Percentiles rank a stretch among this genome's conserved stretches.
These are phyloP conservation scores for Poeciliopsis gracilis DNA, from an alignment of 2,797 vertebrate genomes.

Conservation along the genomic window DNA sequence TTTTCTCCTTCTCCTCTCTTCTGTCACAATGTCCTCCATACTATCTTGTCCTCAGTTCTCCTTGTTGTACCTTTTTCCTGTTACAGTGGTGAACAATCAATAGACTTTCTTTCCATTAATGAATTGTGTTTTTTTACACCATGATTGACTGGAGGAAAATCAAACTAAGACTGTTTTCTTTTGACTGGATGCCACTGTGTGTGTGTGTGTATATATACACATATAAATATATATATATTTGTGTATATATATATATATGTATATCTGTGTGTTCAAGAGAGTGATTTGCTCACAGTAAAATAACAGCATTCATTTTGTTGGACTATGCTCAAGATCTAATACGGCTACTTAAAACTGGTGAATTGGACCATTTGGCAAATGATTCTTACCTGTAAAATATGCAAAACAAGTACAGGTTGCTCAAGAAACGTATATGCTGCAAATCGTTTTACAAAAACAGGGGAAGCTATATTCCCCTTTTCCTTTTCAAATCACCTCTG, in stretches of 20 bases:
- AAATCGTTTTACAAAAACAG: slow-evolving; percentile 22
- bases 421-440: slow-evolving; percentile 28
- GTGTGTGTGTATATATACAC: background rate
- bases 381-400: background rate
- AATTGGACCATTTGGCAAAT: slow-evolving; percentile 1
- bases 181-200: slow-evolving; percentile 71
- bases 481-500: slow-evolving; percentile 64
- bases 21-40: slow-evolving; percentile 60
- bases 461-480: slow-evolving; percentile 20
- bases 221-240: no score
- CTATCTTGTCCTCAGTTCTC: slow-evolving; percentile 75
- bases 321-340: slow-evolving; percentile 14
- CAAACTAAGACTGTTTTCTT: slow-evolving; percentile 37
- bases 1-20: slow-evolving; percentile 6
- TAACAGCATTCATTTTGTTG: slow-evolving; percentile 3
- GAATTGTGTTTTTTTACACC: slow-evolving; percentile 22
- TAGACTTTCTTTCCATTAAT: slow-evolving; percentile 25
- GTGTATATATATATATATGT: no score
- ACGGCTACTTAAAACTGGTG: slow-evolving; percentile 19
- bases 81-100: slow-evolving; percentile 76
- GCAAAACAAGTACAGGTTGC: slow-evolving; percentile 16
- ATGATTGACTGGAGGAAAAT: slow-evolving; percentile 38
- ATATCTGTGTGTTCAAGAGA: slow-evolving; percentile 40
- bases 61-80: slow-evolving; percentile 50
- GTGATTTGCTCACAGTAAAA: slow-evolving; percentile 59